A percentile compares a stretch with the other conserved stretches of the same genome.
These are phyloP conservation scores for Numida meleagris DNA, from an alignment of 2,113 vertebrate species.

Conservation along the genomic window DNA sequence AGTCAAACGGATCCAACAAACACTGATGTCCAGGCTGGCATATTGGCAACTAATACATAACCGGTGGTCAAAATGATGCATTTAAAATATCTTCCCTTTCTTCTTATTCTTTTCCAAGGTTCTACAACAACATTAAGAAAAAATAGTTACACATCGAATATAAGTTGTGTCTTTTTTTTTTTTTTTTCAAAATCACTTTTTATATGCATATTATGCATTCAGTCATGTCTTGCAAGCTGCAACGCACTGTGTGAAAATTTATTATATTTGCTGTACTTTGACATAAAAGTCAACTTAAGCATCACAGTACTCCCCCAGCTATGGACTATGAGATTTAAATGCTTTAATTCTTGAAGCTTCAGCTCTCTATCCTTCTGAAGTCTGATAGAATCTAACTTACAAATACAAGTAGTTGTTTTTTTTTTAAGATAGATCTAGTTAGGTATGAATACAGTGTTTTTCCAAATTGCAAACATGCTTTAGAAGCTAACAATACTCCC, in stretches of 20 bases:
- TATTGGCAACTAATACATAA: slow-evolving; percentile 89
- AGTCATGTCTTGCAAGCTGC: neutral
- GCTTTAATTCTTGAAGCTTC: neutral
- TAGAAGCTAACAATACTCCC: neutral
- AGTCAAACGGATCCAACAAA: slow-evolving; percentile 84
- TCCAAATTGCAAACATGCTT: neutral
- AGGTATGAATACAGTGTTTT: neutral
- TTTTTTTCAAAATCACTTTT: neutral
- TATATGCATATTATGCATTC: rapidly evolving
- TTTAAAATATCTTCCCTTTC: slow-evolving; percentile 99
- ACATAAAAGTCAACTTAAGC: neutral
- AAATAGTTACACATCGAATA: neutral
- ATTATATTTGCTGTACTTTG: neutral
- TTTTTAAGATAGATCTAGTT: neutral
- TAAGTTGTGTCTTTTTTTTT: neutral
- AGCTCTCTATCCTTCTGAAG: neutral
- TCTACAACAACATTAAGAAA: slow-evolving; percentile 72
- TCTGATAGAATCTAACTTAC: neutral
- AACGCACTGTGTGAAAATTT: neutral
- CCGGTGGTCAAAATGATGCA: slow-evolving; percentile 77
- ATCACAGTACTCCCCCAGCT: neutral
- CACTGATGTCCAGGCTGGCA: slow-evolving; percentile 89
- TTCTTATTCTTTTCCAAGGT: slow-evolving; percentile 99
- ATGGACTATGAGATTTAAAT: rapidly evolving
- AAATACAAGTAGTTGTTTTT: neutral